Evolutionary conservation across 2,888 invertebrate genomes (phyloP).

Genomic region (Cinara cedri): DNA sequence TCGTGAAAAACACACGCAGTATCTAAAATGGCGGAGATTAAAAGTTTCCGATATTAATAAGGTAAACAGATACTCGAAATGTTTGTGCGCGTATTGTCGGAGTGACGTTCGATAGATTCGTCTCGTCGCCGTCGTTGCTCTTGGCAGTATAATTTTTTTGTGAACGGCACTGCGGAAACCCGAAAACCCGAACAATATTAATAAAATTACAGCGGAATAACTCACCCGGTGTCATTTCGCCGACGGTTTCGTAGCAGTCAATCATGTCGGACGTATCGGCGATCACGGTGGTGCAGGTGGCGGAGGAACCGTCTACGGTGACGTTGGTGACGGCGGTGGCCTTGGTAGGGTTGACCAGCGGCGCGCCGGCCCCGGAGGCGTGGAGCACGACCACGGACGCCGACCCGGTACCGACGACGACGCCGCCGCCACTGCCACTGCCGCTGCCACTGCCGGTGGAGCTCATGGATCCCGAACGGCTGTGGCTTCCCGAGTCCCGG

Average conservation of each 20-base stretch:
- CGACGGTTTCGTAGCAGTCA: slow-evolving; percentile 29
- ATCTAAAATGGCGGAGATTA: no score
- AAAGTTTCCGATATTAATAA: no score
- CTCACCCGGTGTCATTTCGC: slow-evolving; percentile 47
- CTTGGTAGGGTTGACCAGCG: not conserved
- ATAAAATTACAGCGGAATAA: no score
- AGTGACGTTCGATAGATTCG: no score
- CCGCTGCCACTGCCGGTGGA: slow-evolving; percentile 64
- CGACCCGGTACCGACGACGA: slow-evolving; percentile 63
- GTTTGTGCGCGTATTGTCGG: no score
- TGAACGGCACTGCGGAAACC: no score
- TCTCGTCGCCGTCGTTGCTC: no score
- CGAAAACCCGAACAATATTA: no score
- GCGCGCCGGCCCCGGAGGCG: slow-evolving; percentile 7
- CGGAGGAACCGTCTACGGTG: slow-evolving; percentile 48
- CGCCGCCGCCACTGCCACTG: not conserved
- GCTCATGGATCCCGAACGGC: slow-evolving; percentile 70
- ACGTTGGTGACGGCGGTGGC: slow-evolving; percentile 37
- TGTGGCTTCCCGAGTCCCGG: slow-evolving; percentile 75
- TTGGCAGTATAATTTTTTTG: no score
- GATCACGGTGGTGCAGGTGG: not conserved
- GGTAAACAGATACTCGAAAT: no score
- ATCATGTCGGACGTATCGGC: not conserved
- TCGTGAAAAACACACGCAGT: no score
- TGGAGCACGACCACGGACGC: slow-evolving; percentile 47